A percentile compares a stretch with the other conserved stretches of the same genome.
Evolutionary conservation across 2,113 vertebrate species (phyloP).

Genomic region (Rhinolophus sinicus): DNA sequence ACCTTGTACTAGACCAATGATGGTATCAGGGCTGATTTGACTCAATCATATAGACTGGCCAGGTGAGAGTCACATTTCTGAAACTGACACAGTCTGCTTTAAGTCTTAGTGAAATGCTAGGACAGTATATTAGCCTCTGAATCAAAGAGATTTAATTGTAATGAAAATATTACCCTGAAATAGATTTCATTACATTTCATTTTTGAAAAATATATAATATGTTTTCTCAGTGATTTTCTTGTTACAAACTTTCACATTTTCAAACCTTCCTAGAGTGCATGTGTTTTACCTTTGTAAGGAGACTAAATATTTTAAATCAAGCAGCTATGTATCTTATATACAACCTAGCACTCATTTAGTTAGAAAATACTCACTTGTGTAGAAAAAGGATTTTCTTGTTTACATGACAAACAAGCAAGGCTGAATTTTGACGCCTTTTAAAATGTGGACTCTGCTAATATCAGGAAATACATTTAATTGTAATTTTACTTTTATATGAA

Average conservation of each 20-base stretch:
- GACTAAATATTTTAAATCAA: not conserved
- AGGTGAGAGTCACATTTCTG: not conserved
- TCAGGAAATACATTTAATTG: not conserved
- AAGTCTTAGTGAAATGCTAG: not conserved
- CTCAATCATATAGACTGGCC: not conserved
- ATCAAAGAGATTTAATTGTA: not conserved
- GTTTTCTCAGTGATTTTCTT: not conserved
- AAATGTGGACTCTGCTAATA: not conserved
- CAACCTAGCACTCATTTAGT: not conserved
- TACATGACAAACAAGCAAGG: not conserved
- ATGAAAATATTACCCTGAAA: not conserved
- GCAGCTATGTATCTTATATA: not conserved
- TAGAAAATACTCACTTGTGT: not conserved
- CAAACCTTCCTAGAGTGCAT: not conserved
- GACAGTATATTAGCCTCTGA: not conserved
- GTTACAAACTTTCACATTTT: not conserved
- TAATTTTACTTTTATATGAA: conserved; percentile 21
- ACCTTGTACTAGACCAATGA: not conserved
- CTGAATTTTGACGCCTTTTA: not conserved
- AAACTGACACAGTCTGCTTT: not conserved
- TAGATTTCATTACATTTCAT: not conserved
- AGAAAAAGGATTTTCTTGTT: not conserved
- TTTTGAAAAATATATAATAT: not conserved
- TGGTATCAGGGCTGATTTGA: not conserved
- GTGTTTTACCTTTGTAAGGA: not conserved